Base-by-base conservation (phyloP, 2,888 invertebrate genomes). In the Drosophila emarginata region DNA sequence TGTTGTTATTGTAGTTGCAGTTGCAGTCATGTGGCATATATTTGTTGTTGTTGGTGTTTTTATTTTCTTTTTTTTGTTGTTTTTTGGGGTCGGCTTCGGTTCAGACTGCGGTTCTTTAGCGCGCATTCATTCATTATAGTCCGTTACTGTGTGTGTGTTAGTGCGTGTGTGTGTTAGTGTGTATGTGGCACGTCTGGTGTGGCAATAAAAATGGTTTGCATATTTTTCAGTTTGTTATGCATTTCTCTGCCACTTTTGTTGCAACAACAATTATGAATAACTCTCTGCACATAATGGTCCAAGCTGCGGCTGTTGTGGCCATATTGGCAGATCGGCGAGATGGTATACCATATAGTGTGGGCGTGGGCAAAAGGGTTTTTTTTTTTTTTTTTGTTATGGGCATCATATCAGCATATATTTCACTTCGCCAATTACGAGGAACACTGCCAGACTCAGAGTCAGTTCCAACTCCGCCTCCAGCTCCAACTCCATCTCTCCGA, bases 181-280 rank as follows among this genome's bases (percentile, higher is more conserved):
- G 39, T 57, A 40, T 15, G 39, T 21, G 53, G 52, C 61, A 36
- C 64, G 79, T 81, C 77, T 77, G 77, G 72, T 79, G 79, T 84
- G 78, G 87, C 82, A 84, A 84, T 86, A 85, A 85, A 84, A 85
- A 86, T 84, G 78, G 83, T 77, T 77, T 75, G 86, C 79, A 81
- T 81, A 82, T 81, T 85, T 81, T 81, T 83, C 86, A 82, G 85
- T 85, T 85, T 83, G 83, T 78, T 87, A 80, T 86, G 86, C 83
- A 83, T 85, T 88, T 76, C 77, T 72, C 80, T 87, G 80, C 71
- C 78, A 87, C 86, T 82, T 74, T 87, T 75, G 72, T 73, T 63
- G 80, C 79, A 87, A 86, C 88, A 87, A 87, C 87, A 86, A 87
- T 83, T 83, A 83, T 87, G 87, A 84, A 83, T 83, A 84, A 81